Evolutionary conservation across 1,140 invertebrate species (phyloP).

Genomic region (Scylla paramamosain): DNA sequence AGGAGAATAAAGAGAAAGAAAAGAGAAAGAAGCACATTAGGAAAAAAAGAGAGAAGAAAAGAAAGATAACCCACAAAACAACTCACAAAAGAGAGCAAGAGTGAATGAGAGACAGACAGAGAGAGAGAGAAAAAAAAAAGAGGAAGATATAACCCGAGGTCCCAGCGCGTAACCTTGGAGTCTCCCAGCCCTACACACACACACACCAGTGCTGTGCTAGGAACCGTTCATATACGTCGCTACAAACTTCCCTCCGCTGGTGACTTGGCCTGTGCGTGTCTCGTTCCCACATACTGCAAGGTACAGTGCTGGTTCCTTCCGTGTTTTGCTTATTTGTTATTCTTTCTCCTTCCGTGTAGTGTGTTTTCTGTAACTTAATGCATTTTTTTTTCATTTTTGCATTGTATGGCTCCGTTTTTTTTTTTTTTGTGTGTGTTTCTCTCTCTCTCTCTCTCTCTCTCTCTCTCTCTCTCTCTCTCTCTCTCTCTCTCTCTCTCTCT

Average conservation of each 20-base stretch:
- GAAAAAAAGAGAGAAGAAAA: too few relatives aligned
- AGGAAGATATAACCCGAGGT: background rate
- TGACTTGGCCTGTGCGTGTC: background rate
- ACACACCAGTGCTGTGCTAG: too few relatives aligned
- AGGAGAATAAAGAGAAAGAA: background rate
- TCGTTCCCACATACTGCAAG: background rate
- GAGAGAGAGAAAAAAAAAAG: background rate
- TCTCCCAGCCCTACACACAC: background rate
- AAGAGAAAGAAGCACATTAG: too few relatives aligned
- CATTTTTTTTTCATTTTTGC: background rate
- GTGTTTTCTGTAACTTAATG: too few relatives aligned
- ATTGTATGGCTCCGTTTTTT: background rate
- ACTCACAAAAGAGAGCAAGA: background rate
- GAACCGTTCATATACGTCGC: too few relatives aligned
- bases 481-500: slow-evolving; percentile 47
- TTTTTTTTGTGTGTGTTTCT: background rate
- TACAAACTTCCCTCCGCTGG: background rate
- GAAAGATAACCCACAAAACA: too few relatives aligned
- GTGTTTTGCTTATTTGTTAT: too few relatives aligned
- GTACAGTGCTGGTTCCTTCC: background rate
- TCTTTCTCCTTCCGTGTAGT: too few relatives aligned
- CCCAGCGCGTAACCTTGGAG: background rate
- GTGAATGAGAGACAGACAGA: background rate
- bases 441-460: background rate
- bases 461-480: background rate